Evolutionary conservation across 1,140 invertebrate species (phyloP).

Genomic region (Microplitis demolitor): DNA sequence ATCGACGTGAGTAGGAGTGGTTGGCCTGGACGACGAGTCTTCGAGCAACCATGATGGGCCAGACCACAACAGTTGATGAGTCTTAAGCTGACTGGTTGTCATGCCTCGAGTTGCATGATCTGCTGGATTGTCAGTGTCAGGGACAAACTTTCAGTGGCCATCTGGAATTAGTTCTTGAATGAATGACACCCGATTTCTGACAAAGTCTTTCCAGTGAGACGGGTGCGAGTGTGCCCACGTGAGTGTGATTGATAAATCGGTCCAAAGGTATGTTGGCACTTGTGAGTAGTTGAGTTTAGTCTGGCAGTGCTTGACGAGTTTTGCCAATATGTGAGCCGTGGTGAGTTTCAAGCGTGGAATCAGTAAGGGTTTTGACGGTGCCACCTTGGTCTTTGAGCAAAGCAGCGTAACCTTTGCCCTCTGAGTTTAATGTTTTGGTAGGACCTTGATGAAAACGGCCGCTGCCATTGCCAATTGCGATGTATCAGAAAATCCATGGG

Average conservation of each 20-base stretch:
- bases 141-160: neutral
- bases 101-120: neutral
- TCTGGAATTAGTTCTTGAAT: slow-evolving; percentile 1
- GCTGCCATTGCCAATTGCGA: slow-evolving; percentile 32
- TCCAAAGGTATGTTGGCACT: neutral
- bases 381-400: no score
- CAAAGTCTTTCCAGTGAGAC: neutral
- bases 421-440: neutral
- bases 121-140: neutral
- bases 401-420: neutral
- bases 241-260: neutral
- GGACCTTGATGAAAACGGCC: slow-evolving; percentile 20
- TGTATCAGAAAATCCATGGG: slow-evolving; percentile 38
- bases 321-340: no score
- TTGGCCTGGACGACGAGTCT: no score
- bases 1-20: no score
- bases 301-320: no score
- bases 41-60: no score
- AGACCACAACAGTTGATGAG: neutral
- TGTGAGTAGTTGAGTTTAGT: neutral
- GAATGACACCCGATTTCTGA: neutral
- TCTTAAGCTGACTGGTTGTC: neutral
- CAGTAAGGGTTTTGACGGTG: no score
- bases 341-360: no score
- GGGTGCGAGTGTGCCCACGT: neutral